These are phyloP conservation scores for Diarsia mendica DNA, from an alignment of 2,888 invertebrate species.

Conservation along the genomic window DNA sequence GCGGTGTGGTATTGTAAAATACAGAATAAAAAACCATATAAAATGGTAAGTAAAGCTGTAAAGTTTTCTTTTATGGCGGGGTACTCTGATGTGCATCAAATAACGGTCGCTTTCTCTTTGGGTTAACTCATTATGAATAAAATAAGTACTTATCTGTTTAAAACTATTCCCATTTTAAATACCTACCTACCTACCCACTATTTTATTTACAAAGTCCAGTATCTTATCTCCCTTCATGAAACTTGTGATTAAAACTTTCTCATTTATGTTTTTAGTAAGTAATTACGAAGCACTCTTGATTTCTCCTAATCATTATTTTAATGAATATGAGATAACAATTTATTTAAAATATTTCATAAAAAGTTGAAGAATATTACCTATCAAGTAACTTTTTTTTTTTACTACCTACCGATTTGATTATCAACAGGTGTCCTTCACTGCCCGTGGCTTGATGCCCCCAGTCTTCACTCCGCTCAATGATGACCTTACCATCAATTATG, in stretches of 20 bases:
- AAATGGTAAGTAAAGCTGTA: constrained; percentile 63
- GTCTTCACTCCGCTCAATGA: constrained; percentile 93
- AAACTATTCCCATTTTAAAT: background rate
- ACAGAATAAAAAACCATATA: constrained; percentile 32
- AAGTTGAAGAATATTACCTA: background rate
- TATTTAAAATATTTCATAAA: background rate
- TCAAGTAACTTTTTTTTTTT: background rate
- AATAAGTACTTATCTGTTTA: background rate
- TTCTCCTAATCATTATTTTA: background rate
- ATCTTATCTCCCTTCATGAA: background rate
- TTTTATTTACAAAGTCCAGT: background rate
- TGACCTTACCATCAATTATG: constrained; percentile 89
- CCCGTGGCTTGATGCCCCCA: constrained; percentile 92
- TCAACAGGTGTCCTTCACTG: constrained; percentile 81
- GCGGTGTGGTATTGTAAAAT: constrained; percentile 16
- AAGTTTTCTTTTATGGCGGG: background rate
- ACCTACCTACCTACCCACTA: background rate
- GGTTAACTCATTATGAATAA: background rate
- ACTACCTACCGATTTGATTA: background rate
- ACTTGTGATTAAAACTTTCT: background rate
- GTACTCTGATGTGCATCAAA: background rate
- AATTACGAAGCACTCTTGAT: background rate
- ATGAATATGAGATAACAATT: background rate
- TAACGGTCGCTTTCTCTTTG: background rate
- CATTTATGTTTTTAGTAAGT: background rate